Conservation (phyloP, 2,113 vertebrate species). For the Regulus satrapa region DNA sequence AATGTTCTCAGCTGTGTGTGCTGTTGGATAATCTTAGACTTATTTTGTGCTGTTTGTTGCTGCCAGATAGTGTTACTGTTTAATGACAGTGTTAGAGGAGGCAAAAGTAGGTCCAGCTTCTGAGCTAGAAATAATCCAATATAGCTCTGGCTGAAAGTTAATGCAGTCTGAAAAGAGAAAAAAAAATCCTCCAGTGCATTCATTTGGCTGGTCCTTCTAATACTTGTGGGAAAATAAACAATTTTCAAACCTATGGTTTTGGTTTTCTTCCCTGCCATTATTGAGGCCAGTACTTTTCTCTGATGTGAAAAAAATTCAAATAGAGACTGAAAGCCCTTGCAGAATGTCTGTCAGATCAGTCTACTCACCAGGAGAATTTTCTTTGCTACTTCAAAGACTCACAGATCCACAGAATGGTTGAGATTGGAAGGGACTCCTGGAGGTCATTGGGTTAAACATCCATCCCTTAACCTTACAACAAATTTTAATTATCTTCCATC, state of each 20-base stretch:
- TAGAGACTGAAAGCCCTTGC: background rate
- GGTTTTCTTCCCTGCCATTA: background rate
- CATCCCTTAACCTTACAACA: background rate
- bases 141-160: background rate
- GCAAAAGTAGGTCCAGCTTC: conserved; percentile 51
- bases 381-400: background rate
- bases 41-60: conserved; percentile 46
- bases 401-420: background rate
- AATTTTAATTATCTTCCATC: background rate
- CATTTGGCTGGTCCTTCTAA: background rate
- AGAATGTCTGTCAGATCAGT: background rate
- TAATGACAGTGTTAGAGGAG: conserved; percentile 41
- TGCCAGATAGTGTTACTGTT: conserved; percentile 64
- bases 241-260: background rate
- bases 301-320: background rate
- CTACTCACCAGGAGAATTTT: background rate
- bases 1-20: conserved; percentile 61
- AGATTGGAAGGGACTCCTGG: background rate
- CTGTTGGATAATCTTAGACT: conserved; percentile 53
- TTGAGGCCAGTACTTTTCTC: background rate
- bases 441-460: background rate
- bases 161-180: background rate
- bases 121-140: conserved; percentile 18
- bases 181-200: background rate
- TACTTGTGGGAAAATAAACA: conserved; percentile 37